These are phyloP conservation scores for Tautogolabrus adspersus DNA, from an alignment of 2,113 vertebrate genomes.

Conservation along the genomic window DNA sequence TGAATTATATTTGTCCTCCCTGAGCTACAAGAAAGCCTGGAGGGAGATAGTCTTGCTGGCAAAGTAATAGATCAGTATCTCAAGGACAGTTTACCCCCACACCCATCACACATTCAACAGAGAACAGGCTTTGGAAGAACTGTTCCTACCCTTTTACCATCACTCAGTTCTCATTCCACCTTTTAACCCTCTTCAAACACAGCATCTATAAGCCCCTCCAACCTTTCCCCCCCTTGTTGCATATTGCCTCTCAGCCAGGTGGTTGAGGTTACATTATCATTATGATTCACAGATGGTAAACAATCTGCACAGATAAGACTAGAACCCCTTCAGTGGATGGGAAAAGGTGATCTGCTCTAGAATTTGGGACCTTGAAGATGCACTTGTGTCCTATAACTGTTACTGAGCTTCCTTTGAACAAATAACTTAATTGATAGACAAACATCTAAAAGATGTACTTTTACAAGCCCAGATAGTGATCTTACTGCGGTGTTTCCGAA, in stretches of 20 bases:
- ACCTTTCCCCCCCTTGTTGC: not conserved
- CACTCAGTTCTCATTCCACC: constrained; percentile 23
- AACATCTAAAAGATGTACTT: constrained; percentile 26
- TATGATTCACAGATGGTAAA: constrained; percentile 58
- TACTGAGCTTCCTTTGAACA: not conserved
- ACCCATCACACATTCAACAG: constrained; percentile 42
- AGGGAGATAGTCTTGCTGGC: constrained; percentile 48
- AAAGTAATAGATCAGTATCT: constrained; percentile 75
- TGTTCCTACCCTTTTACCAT: constrained; percentile 48
- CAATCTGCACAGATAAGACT: constrained; percentile 31
- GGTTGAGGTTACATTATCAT: constrained; percentile 47
- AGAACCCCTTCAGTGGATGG: constrained; percentile 46
- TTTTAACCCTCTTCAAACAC: constrained; percentile 18
- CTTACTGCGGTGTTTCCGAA: constrained; percentile 4
- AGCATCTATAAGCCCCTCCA: too few relatives aligned
- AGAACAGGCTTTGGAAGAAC: constrained; percentile 32
- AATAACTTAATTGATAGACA: not conserved
- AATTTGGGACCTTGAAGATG: not conserved
- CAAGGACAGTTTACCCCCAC: constrained; percentile 69
- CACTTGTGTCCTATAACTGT: not conserved
- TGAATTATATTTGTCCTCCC: constrained; percentile 53
- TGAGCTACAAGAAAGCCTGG: constrained; percentile 45
- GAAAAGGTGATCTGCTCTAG: constrained; percentile 12
- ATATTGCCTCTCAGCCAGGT: constrained; percentile 45
- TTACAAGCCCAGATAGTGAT: constrained; percentile 21